A percentile compares a stretch with the other conserved stretches of the same genome.
phyloP scores from a whole-genome alignment of 1,140 invertebrate species.

The Cyrtorhinus lividipennis region DNA sequence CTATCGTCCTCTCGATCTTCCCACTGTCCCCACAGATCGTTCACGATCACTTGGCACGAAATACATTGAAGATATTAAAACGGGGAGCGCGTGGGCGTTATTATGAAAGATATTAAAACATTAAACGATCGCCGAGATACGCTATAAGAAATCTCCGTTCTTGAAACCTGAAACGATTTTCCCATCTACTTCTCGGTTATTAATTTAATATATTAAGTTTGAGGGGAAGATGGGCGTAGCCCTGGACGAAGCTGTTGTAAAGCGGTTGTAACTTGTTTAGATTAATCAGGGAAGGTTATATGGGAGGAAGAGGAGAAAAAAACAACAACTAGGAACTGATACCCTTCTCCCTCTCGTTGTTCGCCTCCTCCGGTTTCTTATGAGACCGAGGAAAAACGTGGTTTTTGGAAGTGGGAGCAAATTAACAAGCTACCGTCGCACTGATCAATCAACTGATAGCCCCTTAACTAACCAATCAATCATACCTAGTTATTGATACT shows the following conservation, averaged over 20 bases:
- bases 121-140: constrained; percentile 13
- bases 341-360: background rate
- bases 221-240: background rate
- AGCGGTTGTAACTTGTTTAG: constrained; percentile 21
- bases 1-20: too few species aligned
- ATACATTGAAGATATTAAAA: constrained; percentile 16
- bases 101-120: constrained; percentile 12
- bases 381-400: background rate
- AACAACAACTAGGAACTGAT: too few species aligned
- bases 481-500: constrained; percentile 21
- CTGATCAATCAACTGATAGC: constrained; percentile 22
- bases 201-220: constrained; percentile 22
- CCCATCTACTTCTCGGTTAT: constrained; percentile 14
- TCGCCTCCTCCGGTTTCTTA: background rate
- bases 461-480: constrained; percentile 22
- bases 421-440: constrained; percentile 19
- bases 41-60: constrained; percentile 14
- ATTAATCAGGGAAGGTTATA: constrained; percentile 15
- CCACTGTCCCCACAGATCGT: too few species aligned
- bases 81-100: constrained; percentile 9
- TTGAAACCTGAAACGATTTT: background rate
- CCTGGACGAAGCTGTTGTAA: constrained; percentile 11
- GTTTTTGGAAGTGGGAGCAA: constrained; percentile 6
- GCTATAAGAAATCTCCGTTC: constrained; percentile 5
- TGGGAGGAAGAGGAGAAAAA: background rate